Conservation (phyloP, 1,140 invertebrate species). For the Plectrocnemia conspersa region DNA sequence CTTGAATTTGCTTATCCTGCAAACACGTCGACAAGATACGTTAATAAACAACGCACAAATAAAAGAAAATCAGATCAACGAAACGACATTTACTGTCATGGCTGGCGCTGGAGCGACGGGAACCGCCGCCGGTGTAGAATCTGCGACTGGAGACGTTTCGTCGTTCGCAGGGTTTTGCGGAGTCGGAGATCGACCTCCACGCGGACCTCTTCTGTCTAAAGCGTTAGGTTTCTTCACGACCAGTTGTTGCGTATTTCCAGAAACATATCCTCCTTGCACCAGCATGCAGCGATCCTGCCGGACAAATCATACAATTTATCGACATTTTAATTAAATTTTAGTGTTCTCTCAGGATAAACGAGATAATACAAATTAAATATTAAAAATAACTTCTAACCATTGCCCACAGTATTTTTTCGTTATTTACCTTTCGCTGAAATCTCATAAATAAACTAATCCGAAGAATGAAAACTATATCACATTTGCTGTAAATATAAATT, state of each 20-base stretch:
- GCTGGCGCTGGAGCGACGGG: slow-evolving; percentile 14
- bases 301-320: too few relatives aligned
- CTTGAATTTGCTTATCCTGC: slow-evolving; percentile 32
- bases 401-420: too few relatives aligned
- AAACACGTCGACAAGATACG: not conserved
- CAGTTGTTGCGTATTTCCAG: slow-evolving; percentile 50
- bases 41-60: not conserved
- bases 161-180: slow-evolving; percentile 7
- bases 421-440: too few relatives aligned
- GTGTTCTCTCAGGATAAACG: too few relatives aligned
- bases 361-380: too few relatives aligned
- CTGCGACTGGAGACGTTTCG: slow-evolving; percentile 1
- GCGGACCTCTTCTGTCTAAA: slow-evolving; percentile 50
- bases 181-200: slow-evolving; percentile 35
- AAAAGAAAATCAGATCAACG: not conserved
- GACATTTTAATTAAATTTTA: too few relatives aligned
- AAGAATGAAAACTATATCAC: too few relatives aligned
- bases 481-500: too few relatives aligned
- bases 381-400: too few relatives aligned
- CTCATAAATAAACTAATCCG: too few relatives aligned
- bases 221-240: slow-evolving; percentile 67
- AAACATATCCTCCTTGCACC: slow-evolving; percentile 58
- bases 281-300: slow-evolving; percentile 55
- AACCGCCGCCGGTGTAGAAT: slow-evolving; percentile 34
- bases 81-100: slow-evolving; percentile 8